These are phyloP conservation scores for Coelopa frigida DNA, from an alignment of 1,140 invertebrate genomes.

Conservation along the genomic window DNA sequence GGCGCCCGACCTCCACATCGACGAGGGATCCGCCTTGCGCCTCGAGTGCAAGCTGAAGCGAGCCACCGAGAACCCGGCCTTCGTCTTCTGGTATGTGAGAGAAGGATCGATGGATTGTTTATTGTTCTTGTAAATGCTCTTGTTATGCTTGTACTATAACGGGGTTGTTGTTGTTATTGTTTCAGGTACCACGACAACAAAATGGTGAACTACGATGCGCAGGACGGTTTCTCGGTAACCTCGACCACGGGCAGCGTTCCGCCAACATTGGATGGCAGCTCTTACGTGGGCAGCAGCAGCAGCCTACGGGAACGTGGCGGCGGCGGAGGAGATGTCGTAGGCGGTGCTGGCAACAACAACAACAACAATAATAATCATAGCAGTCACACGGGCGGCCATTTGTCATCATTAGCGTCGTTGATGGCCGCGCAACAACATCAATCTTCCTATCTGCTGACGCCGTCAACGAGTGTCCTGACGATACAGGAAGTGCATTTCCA, in stretches of 20 bases:
- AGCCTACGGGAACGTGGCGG: too few relatives aligned
- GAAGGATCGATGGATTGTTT: too few relatives aligned
- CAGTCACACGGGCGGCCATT: constrained; percentile 14
- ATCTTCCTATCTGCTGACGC: constrained; percentile 24
- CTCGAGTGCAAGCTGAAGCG: constrained; percentile 64
- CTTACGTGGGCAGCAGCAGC: too few relatives aligned
- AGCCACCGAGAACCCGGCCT: constrained; percentile 66
- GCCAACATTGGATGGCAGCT: constrained; percentile 14
- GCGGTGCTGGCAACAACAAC: too few relatives aligned
- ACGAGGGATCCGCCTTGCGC: constrained; percentile 63
- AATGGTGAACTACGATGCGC: constrained; percentile 66
- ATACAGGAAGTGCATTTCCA: constrained; percentile 40
- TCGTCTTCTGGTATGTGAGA: constrained; percentile 61
- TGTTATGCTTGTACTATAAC: too few relatives aligned
- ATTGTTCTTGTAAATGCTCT: too few relatives aligned
- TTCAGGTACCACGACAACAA: constrained; percentile 57
- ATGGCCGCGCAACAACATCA: constrained; percentile 35
- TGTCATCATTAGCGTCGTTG: constrained; percentile 1
- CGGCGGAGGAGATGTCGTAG: too few relatives aligned
- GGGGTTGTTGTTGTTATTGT: constrained; percentile 4
- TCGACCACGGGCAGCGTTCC: constrained; percentile 21
- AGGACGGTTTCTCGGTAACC: constrained; percentile 44
- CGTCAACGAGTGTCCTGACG: constrained; percentile 37
- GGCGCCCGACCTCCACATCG: constrained; percentile 66
- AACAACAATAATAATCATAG: too few relatives aligned